Evolutionary conservation across 2,888 invertebrate genomes (phyloP), one percentile per base, ranked within the genome.

Genomic region (Caenorhabditis zanzibari): DNA sequence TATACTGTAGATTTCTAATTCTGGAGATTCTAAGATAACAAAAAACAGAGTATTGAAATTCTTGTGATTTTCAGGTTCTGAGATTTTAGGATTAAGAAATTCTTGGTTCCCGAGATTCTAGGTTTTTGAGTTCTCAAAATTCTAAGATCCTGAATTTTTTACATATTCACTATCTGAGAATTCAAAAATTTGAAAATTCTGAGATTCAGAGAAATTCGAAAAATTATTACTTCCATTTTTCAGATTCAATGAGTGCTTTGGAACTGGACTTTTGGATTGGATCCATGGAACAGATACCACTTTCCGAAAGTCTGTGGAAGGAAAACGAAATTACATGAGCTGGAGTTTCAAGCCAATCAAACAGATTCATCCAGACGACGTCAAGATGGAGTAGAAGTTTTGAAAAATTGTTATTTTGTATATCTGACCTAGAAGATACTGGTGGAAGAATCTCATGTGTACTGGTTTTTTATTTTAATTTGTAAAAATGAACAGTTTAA

Each of bases 231-330:
- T 38, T n/a, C n/a, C 10, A 35, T 12, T 24, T 89, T 91, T 9
- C 91, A 96, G 96, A 93, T 96, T 96, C 93, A 96, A 95, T 91
- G 95, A 96, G 91, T 96, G 96, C 92, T 96, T 95, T 92, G 96
- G 96, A 1, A 93, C 96, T 84, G 96, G 96, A 0, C 94, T 96
- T 0, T 93, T 96, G 89, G 96, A 96, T 92, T 95, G 95, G 63
- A 93, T 96, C 9, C 96, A 96, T 92, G 96, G 96, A 41, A 96
- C 96, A 0, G 96, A 96, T 91, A 94, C 94, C 0, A 94, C 95
- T 90, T 96, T 96, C 93, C 94, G 96, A 19, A 94, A 94, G 85
- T 95, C 95, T 4, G 94, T 95, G 86, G 95, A 95, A 32, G 96
- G 95, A 91, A 93, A 94, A 47, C 94, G 96, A 24, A 96, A 96